Evolutionary conservation across 2,113 vertebrate species (phyloP), one percentile per base, ranked within the genome.

Genomic region (Brachypodius melanocephalos): DNA sequence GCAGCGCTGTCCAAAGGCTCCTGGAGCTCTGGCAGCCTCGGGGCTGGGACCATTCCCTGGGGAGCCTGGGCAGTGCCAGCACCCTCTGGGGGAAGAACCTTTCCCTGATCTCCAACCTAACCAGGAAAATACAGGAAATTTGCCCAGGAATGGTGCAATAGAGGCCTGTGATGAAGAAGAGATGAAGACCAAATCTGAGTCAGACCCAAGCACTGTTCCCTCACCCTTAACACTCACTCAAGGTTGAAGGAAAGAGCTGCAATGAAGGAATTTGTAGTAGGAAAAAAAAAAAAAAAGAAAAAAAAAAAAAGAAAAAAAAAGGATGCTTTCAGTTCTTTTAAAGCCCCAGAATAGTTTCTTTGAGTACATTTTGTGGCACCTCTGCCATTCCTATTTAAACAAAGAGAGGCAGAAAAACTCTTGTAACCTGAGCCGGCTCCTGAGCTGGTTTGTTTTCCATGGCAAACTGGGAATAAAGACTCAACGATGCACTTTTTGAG

Each of bases 1-100:
- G n/a, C 19, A 76, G 62, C 0, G 1, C 5, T 55, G 48, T 8
- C 48, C 65, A 55, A 71, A 29, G 1, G 0, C 74, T 55, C 48
- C 85, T 88, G 66, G 25, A 72, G 57, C 75, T 88, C 57, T 21
- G 85, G 49, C 74, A 78, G 84, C 65, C 65, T 54, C 9, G 24
- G 24, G 63, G 63, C 84, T 0, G 6, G 19, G 57, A 4, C 75
- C 57, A 79, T 79, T 63, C 75, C 49, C 57, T 72, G 71, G 71
- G 51, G 51, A 75, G 82, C 61, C 82, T 75, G 85, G 19, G 24
- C 48, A 72, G 85, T 42, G 66, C 49, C 34, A 48, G 25, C 42
- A 49, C 31, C 40, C 49, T 36, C 66, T 48, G 57, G 66, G 55
- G 31, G 14, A 42, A 26, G 25, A 49, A 5, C 20, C 34, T 80